Evolutionary conservation across 2,113 vertebrate genomes (phyloP).

Genomic region (Labeo rohita): DNA sequence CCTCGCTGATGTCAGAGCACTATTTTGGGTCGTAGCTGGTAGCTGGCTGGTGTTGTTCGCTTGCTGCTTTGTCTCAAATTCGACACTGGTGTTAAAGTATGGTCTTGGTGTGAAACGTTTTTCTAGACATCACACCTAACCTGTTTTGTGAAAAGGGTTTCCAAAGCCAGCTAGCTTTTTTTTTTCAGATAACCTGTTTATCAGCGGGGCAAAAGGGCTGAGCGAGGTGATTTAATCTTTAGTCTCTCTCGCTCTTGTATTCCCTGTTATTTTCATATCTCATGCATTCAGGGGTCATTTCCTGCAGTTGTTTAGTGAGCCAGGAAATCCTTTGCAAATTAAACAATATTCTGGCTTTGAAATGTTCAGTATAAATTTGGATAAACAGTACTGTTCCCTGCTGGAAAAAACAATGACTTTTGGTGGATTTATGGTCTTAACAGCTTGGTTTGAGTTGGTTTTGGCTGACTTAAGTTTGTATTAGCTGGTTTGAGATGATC

Average conservation of each 20-base stretch:
- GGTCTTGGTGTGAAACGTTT: conserved; percentile 19
- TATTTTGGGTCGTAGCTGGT: conserved; percentile 52
- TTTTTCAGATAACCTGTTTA: not conserved
- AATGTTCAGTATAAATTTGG: not conserved
- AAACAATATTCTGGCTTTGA: conserved; percentile 34
- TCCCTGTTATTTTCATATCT: conserved; percentile 56
- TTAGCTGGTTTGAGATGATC: not conserved
- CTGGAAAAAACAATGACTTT: not conserved
- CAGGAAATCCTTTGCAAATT: conserved; percentile 63
- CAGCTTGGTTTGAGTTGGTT: not conserved
- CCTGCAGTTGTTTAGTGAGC: conserved; percentile 47
- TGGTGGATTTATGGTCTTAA: not conserved
- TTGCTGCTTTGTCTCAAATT: conserved; percentile 37
- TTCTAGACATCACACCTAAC: conserved; percentile 30
- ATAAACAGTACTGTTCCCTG: conserved; percentile 1
- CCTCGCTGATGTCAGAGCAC: conserved; percentile 48
- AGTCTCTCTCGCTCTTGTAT: conserved; percentile 10
- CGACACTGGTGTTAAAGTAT: conserved; percentile 14
- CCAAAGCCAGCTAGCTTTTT: conserved; percentile 6
- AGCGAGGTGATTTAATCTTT: conserved; percentile 2
- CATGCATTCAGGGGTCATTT: conserved; percentile 57
- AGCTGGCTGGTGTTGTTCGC: conserved; percentile 1
- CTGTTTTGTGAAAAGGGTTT: conserved; percentile 40
- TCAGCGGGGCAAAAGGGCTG: not conserved
- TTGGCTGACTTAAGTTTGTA: not conserved